Evolutionary conservation across 1,140 invertebrate species (phyloP).

Genomic region (Epicauta chinensis): DNA sequence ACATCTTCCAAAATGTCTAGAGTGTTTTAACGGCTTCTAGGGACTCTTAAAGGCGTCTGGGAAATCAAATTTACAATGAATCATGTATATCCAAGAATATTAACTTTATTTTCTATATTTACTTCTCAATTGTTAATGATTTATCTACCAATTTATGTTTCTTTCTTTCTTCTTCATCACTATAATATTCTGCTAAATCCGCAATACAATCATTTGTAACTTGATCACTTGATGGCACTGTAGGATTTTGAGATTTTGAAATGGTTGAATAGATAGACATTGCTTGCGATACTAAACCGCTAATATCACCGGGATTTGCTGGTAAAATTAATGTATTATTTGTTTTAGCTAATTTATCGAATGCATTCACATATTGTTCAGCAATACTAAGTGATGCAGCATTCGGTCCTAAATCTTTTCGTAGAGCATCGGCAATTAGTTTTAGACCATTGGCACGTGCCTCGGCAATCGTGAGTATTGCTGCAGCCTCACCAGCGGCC

Average conservation of each 20-base stretch:
- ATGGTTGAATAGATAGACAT: conserved; percentile 59
- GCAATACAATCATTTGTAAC: conserved; percentile 19
- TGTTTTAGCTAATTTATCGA: conserved; percentile 85
- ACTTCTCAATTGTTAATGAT: no score
- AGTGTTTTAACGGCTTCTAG: no score
- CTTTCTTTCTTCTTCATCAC: conserved; percentile 48
- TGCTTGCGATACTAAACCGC: conserved; percentile 79
- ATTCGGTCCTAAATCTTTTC: conserved; percentile 64
- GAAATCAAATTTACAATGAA: no score
- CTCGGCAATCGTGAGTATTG: conserved; percentile 76
- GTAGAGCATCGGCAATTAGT: conserved; percentile 60
- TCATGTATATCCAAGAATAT: no score
- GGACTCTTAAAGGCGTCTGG: no score
- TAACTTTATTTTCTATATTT: no score
- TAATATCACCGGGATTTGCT: conserved; percentile 80
- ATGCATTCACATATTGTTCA: conserved; percentile 92
- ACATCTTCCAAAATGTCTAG: no score
- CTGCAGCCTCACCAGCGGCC: conserved; percentile 80
- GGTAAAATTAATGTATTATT: conserved; percentile 95
- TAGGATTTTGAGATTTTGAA: conserved; percentile 47
- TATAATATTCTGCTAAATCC: conserved; percentile 49
- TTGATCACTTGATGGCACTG: conserved; percentile 47
- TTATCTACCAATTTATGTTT: conserved; percentile 15
- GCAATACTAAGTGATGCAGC: conserved; percentile 90
- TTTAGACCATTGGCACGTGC: conserved; percentile 74